Evolutionary conservation across 2,888 invertebrate genomes (phyloP), one percentile per base, ranked within the genome.

Genomic region (Idaea dimidiata): DNA sequence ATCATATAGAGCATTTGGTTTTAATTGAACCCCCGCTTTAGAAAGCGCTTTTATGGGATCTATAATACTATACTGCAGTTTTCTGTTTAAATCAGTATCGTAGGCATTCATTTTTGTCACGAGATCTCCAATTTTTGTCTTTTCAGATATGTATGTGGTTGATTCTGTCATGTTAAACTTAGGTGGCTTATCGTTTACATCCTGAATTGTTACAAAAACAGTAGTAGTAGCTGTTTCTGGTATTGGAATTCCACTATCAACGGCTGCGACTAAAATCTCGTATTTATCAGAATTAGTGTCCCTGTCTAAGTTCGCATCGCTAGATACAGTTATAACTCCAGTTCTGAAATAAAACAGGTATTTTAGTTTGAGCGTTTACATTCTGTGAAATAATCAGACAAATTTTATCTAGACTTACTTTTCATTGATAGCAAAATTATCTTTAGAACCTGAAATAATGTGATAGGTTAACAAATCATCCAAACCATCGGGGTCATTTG

Each of bases 161-260:
- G 94, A 94, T 68, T 94, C 94, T 59, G 94, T 94, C 58, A 93
- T 91, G 61, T 93, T 95, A 71, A 97, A 97, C 65, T 91, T 94
- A 0, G 97, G 97, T 16, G 96, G 94, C 76, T 97, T 97, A 77
- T 97, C 96, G 74, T 97, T 97, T 0, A 96, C 95, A 72, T 96
- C 96, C 72, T 94, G 91, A 3, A 97, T 94, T 56, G 94, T 95
- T 2, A 97, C 94, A 62, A 94, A 95, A 0, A 95, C 95, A 0
- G 95, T 96, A 0, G 96, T 95, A 0, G 96, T 96, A 0, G 96
- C 96, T 0, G 96, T 96, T 88, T 96, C 96, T 8, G 95, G 95
- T 18, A 96, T 94, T 0, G 96, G 96, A 14, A 90, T 86, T 0
- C 96, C 96, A 31, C 95, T 95, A 73, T 96, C 96, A 0, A 96